A percentile compares a stretch with the other conserved stretches of the same genome.
phyloP scores from a whole-genome alignment of 53 echinoderm and acorn worm species.

The Echinometra lucunter region DNA sequence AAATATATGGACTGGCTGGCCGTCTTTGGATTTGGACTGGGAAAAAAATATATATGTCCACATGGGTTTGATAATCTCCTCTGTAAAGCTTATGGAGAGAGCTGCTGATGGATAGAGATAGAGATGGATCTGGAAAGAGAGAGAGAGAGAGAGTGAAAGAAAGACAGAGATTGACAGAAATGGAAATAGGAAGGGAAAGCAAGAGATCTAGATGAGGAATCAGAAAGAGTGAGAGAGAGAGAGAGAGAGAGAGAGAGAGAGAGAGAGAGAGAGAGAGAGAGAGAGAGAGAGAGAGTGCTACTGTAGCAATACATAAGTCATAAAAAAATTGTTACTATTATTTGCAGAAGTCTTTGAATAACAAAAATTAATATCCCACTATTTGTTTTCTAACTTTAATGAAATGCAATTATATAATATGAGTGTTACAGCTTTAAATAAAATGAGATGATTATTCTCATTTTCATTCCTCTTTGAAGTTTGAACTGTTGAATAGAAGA shows the following conservation, averaged over 20 bases:
- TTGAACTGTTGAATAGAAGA: no score
- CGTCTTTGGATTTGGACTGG: background rate
- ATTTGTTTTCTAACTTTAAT: background rate
- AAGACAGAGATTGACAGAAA: background rate
- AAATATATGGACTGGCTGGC: slow-evolving; percentile 21
- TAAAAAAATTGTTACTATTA: background rate
- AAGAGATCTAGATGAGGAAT: no score
- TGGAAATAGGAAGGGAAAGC: background rate
- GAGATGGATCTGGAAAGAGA: background rate
- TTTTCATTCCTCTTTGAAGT: no score
- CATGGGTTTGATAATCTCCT: slow-evolving; percentile 8
- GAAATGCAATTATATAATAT: background rate
- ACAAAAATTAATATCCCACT: background rate
- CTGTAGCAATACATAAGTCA: background rate
- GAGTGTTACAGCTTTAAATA: background rate
- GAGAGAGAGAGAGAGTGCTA: background rate
- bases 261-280: background rate
- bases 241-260: background rate
- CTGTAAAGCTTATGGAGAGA: slow-evolving; percentile 19
- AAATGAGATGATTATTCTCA: background rate
- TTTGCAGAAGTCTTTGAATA: background rate
- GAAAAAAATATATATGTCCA: slow-evolving; percentile 27
- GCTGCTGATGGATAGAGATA: background rate
- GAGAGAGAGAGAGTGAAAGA: background rate
- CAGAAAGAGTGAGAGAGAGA: background rate